Conservation (phyloP, 2,888 invertebrate genomes). For the Stenichneumon culpator region DNA sequence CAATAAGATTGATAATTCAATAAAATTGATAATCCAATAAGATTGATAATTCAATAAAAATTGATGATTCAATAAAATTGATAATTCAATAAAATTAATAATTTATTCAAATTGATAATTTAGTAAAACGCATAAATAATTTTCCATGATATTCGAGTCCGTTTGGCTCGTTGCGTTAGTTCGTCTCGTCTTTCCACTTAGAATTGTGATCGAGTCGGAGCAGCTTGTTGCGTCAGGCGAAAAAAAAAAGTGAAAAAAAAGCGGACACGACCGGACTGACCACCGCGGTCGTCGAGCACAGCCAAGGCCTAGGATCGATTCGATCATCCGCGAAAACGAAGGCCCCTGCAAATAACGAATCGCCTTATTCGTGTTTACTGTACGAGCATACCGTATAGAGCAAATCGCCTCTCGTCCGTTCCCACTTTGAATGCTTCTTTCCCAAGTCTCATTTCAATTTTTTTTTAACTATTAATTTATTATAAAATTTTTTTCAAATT, state of each 20-base stretch:
- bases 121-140: not conserved
- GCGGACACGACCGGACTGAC: slow-evolving; percentile 54
- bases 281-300: slow-evolving; percentile 59
- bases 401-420: not conserved
- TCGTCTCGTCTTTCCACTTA: not conserved
- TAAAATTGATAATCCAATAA: too few relatives aligned
- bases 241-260: slow-evolving; percentile 54
- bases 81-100: not conserved
- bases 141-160: not conserved
- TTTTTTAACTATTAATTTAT: too few relatives aligned
- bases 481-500: too few relatives aligned
- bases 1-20: too few relatives aligned
- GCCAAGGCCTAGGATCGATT: slow-evolving; percentile 74
- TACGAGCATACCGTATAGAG: not conserved
- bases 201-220: slow-evolving; percentile 43
- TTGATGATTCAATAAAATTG: not conserved
- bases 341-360: slow-evolving; percentile 68
- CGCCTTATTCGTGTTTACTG: slow-evolving; percentile 39
- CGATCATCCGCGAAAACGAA: slow-evolving; percentile 74
- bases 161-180: not conserved
- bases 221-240: slow-evolving; percentile 51
- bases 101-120: not conserved
- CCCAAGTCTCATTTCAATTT: too few relatives aligned
- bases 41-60: too few relatives aligned
- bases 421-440: not conserved